These are phyloP conservation scores for Columba livia DNA, from an alignment of 2,113 vertebrate species.

Conservation along the genomic window DNA sequence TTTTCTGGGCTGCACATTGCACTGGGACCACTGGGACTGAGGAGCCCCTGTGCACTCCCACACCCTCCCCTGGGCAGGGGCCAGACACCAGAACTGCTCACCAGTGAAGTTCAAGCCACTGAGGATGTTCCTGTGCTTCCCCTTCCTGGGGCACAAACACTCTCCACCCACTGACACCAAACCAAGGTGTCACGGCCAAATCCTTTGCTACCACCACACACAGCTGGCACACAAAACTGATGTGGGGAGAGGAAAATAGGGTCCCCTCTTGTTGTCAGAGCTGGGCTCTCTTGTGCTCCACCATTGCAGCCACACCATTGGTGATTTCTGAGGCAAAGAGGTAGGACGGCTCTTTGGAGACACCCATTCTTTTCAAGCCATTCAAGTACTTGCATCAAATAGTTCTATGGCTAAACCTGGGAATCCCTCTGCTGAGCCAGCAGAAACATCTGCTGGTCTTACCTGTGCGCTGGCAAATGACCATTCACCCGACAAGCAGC, in stretches of 20 bases:
- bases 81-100: neutral
- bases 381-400: neutral
- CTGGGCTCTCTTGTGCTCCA: neutral
- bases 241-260: neutral
- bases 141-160: neutral
- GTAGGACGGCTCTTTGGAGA: neutral
- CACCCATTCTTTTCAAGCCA: neutral
- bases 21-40: neutral
- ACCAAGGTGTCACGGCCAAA: neutral
- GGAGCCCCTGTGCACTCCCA: neutral
- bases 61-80: neutral
- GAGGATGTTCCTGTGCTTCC: neutral
- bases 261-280: neutral
- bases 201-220: neutral
- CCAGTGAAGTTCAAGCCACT: neutral
- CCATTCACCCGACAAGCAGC: neutral
- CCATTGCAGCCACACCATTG: neutral
- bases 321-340: neutral
- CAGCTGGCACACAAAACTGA: neutral
- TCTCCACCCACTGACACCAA: neutral
- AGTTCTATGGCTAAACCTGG: neutral
- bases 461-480: accelerated
- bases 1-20: neutral
- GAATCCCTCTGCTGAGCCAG: neutral
- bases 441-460: neutral